Evolutionary conservation across 2,113 vertebrate genomes (phyloP).

Genomic region (Aptenodytes forsteri): DNA sequence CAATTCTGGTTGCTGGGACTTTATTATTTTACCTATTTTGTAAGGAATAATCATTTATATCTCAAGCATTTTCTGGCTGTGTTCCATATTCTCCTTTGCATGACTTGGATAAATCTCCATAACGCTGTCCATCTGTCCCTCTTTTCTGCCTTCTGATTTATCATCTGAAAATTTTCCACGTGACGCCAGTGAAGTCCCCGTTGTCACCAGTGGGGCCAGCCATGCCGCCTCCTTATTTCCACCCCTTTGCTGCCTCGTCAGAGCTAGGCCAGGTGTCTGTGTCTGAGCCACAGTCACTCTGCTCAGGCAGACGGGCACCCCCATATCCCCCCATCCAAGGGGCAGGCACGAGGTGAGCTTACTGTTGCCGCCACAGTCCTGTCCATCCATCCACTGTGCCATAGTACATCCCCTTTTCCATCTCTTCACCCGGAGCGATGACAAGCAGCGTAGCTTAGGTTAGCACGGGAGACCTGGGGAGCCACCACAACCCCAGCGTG

Average conservation of each 20-base stretch:
- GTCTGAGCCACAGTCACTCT: neutral
- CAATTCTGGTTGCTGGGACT: neutral
- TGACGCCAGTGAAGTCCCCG: neutral
- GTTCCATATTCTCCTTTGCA: neutral
- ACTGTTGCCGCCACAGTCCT: fast-evolving
- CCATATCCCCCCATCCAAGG: no score
- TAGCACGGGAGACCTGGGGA: neutral
- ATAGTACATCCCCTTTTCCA: neutral
- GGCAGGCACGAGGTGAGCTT: neutral
- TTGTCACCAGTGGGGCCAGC: neutral
- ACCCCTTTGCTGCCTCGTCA: neutral
- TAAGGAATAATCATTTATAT: neutral
- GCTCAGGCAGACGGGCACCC: neutral
- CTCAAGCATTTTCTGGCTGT: neutral
- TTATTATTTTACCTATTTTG: neutral
- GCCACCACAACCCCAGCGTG: neutral
- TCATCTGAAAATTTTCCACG: neutral
- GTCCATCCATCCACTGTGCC: neutral
- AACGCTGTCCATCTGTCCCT: neutral
- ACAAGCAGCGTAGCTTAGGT: neutral
- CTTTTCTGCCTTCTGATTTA: neutral
- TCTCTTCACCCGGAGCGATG: neutral
- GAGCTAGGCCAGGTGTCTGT: neutral
- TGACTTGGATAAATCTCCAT: neutral
- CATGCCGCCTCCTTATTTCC: fast-evolving